Evolutionary conservation across 2,888 invertebrate species (phyloP).

Genomic region (Blera fallax): DNA sequence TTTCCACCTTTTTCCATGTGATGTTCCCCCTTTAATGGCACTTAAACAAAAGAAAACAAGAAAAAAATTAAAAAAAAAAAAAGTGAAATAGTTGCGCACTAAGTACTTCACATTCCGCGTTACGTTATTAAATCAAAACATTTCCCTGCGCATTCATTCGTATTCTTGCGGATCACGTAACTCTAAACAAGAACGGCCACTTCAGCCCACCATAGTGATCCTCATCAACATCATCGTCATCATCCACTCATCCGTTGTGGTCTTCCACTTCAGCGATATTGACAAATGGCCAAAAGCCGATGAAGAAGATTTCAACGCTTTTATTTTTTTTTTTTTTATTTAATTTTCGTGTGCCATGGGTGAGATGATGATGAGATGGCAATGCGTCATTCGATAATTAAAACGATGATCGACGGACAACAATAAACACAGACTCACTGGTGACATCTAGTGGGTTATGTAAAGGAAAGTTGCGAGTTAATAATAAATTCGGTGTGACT

Average conservation of each 20-base stretch:
- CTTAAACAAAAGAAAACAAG: conserved; percentile 1
- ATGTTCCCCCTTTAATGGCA: conserved; percentile 3
- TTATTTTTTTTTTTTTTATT: no score
- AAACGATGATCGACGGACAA: neutral
- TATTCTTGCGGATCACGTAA: conserved; percentile 23
- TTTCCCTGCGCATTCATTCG: conserved; percentile 10
- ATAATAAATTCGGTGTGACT: conserved; percentile 4
- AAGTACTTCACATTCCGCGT: conserved; percentile 9
- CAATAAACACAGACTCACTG: conserved; percentile 9
- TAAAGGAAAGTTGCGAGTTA: conserved; percentile 29
- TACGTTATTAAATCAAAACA: neutral
- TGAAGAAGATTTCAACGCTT: conserved; percentile 1
- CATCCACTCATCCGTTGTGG: neutral
- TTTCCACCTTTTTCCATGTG: neutral
- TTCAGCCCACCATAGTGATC: neutral
- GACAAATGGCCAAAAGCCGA: conserved; percentile 7
- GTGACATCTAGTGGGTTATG: conserved; percentile 44
- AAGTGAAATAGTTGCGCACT: conserved; percentile 10
- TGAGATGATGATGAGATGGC: neutral
- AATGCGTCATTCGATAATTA: neutral
- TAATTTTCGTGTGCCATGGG: neutral
- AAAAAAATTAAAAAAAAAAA: neutral
- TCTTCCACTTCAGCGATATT: neutral
- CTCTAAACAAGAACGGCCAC: conserved; percentile 17
- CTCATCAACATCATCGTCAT: neutral